Conservation (phyloP, 2,797 vertebrate species). For the Betta splendens region DNA sequence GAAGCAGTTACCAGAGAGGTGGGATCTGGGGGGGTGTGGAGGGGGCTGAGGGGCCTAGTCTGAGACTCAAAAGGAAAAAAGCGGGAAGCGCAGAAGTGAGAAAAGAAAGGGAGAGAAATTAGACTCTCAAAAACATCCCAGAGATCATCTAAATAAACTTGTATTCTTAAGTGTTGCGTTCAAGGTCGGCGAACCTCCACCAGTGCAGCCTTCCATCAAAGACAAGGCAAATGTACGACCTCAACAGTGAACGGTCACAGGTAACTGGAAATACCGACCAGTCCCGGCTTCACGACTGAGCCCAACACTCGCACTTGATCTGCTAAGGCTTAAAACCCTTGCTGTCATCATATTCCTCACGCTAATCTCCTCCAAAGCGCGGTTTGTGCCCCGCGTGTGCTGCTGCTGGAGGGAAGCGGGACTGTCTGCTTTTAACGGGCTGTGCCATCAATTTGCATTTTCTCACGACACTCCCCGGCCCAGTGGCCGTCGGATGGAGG, state of each 20-base stretch:
- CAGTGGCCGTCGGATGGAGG: conserved; percentile 32
- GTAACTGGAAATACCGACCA: conserved; percentile 2
- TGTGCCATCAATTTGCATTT: conserved; percentile 56
- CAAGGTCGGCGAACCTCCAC: conserved; percentile 23
- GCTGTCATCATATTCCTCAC: conserved; percentile 33
- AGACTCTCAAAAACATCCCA: neutral
- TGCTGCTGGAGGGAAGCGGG: conserved; percentile 33
- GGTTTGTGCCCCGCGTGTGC: conserved; percentile 42
- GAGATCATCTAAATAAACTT: neutral
- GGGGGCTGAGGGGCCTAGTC: conserved; percentile 17
- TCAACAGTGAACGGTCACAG: neutral
- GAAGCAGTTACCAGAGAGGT: conserved; percentile 50
- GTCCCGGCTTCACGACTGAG: neutral
- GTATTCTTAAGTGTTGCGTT: neutral
- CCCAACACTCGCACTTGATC: too few relatives aligned
- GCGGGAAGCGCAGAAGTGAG: conserved; percentile 55
- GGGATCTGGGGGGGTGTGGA: neutral
- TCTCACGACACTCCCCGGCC: conserved; percentile 47
- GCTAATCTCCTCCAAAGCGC: conserved; percentile 40
- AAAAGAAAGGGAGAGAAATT: conserved; percentile 14
- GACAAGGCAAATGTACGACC: conserved; percentile 46
- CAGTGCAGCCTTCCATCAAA: conserved; percentile 17
- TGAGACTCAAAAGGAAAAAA: conserved; percentile 60
- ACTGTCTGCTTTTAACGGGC: conserved; percentile 29
- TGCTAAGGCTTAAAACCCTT: conserved; percentile 36